Base-by-base conservation (phyloP, 2,888 invertebrate genomes). In the Panopea generosa region DNA sequence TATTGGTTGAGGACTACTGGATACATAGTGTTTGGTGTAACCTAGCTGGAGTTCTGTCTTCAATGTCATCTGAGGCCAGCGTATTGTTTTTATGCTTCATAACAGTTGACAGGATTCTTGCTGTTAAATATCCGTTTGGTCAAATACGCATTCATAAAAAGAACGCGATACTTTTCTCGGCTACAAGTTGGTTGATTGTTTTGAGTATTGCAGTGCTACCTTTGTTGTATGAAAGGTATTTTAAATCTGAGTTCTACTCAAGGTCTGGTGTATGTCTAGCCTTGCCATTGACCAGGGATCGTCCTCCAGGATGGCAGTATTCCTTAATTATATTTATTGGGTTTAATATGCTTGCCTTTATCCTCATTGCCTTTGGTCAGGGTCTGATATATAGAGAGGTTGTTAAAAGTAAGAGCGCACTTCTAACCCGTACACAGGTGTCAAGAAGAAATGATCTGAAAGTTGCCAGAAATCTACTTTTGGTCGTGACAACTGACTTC, bases 41-140 rank as follows among this genome's bases (percentile, higher is more conserved):
- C n/a, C n/a, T n/a, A n/a, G 74, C 84, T 0, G 86, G 87, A 2
- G 71, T 75, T 20, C 24, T 87, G 16, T 67, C 84, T 0, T 81
- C 84, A 0, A 7, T 84, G 24, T 95, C 95, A 69, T 94, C 94
- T 71, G 95, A 95, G 89, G 94, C 95, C 3, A 95, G 95, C 0
- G 95, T 95, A 0, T 87, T 95, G 73, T 93, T 95, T 53, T 92
- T 95, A 16, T 93, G 94, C 0, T 83, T 95, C 70, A 95, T 95
- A 69, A 95, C 95, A 1, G 93, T 94, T 92, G 95, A 95, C 88
- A 93, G 95, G n/a, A 94, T 95, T 83, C 93, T 94, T 78, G 94
- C 94, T 1, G 94, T 95, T 27, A 94, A 94, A 18, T 93, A 94
- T 77, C 94, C 95, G 16, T 91, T 95, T 61, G 93, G 78, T 1